Evolutionary conservation across 2,113 vertebrate species (phyloP).

Genomic region (Sylvilagus bachmani): DNA sequence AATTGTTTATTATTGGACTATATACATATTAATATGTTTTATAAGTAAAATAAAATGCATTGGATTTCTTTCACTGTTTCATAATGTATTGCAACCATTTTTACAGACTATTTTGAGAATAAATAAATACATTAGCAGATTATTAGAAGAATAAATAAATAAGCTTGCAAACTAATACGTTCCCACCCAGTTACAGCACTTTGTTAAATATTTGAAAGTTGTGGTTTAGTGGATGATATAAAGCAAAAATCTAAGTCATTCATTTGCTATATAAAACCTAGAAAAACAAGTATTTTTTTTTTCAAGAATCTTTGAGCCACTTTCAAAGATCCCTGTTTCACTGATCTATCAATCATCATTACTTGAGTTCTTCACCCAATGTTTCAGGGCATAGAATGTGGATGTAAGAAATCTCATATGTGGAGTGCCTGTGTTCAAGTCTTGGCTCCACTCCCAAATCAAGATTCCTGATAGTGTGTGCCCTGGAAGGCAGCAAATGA

Average conservation of each 20-base stretch:
- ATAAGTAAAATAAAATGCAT: neutral
- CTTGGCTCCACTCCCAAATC: no score
- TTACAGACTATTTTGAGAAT: neutral
- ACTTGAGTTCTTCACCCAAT: neutral
- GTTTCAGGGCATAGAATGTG: neutral
- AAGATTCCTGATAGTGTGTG: no score
- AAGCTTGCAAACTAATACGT: neutral
- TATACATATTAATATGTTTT: no score
- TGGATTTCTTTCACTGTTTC: neutral
- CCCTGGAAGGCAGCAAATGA: no score
- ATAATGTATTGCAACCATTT: neutral
- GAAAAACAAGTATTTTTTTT: no score
- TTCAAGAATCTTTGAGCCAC: rapidly evolving
- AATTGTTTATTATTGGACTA: no score
- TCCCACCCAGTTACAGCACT: neutral
- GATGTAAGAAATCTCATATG: neutral
- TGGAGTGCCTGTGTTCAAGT: no score
- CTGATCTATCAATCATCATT: neutral
- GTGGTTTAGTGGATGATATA: neutral
- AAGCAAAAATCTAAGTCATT: neutral
- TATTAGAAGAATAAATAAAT: neutral
- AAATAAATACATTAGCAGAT: neutral
- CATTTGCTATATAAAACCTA: neutral
- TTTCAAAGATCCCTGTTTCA: neutral
- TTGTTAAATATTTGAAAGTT: neutral